phyloP scores from a whole-genome alignment of 2,888 invertebrate species.

The Chaitophorus viminalis region DNA sequence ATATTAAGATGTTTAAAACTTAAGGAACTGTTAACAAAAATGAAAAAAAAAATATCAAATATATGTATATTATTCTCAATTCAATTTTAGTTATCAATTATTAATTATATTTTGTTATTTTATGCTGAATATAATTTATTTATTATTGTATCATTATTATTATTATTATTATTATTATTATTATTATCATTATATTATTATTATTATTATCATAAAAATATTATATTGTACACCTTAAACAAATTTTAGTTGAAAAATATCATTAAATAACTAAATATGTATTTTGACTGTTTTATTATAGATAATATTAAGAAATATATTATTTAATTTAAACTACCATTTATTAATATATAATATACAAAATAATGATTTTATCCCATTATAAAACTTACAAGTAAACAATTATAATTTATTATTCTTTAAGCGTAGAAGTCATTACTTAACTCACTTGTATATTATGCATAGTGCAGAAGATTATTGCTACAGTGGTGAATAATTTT shows the following conservation, averaged over 20 bases:
- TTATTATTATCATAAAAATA: constrained; percentile 15
- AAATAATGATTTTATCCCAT: too few species aligned
- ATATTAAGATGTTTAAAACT: constrained; percentile 8
- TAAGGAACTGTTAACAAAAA: background rate
- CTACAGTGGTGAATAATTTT: too few species aligned
- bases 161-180: background rate
- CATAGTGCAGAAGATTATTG: too few species aligned
- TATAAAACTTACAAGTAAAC: too few species aligned
- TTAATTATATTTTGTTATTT: constrained; percentile 28
- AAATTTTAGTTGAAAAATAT: constrained; percentile 18
- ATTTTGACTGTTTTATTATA: constrained; percentile 14
- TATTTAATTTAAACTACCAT: too few species aligned
- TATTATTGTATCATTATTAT: background rate
- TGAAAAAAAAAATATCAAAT: background rate
- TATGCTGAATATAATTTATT: constrained; percentile 11
- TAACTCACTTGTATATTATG: too few species aligned
- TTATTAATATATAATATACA: too few species aligned
- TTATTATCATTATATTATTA: constrained; percentile 27
- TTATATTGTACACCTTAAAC: background rate
- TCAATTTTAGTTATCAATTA: background rate
- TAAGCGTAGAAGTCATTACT: too few species aligned
- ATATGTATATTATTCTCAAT: background rate
- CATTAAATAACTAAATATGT: constrained; percentile 19
- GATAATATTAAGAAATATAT: background rate
- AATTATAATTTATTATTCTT: too few species aligned